These are phyloP conservation scores for Plutomurus gul DNA, from an alignment of 1,140 invertebrate species.

Conservation along the genomic window DNA sequence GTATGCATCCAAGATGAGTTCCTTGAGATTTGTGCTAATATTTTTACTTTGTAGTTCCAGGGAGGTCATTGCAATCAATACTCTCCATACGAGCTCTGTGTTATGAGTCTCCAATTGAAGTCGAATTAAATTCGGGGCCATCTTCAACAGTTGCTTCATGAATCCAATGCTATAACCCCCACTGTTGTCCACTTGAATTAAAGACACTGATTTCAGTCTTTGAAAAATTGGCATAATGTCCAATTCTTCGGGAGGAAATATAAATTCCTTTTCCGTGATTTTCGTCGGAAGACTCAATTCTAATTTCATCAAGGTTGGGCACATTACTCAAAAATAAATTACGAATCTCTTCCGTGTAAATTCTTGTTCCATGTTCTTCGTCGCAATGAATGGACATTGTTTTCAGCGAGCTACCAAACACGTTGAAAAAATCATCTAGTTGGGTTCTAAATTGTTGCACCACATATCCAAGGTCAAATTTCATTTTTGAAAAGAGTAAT, in stretches of 20 bases:
- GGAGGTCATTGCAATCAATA: constrained; percentile 13
- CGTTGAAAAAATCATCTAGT: constrained; percentile 1
- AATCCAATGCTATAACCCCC: constrained; percentile 34
- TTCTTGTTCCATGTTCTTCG: constrained; percentile 16
- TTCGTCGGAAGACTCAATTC: constrained; percentile 36
- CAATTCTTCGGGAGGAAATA: constrained; percentile 6
- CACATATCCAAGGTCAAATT: constrained; percentile 17
- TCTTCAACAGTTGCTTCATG: constrained; percentile 24
- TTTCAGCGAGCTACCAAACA: neutral
- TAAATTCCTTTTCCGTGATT: constrained; percentile 28
- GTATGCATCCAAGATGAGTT: constrained; percentile 33
- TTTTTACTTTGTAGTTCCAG: constrained; percentile 15
- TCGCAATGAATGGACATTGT: constrained; percentile 32
- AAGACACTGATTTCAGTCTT: neutral
- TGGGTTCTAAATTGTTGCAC: constrained; percentile 17
- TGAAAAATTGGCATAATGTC: neutral
- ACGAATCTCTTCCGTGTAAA: constrained; percentile 35
- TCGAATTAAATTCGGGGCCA: neutral
- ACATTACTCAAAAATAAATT: constrained; percentile 32
- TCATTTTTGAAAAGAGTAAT: constrained; percentile 13
- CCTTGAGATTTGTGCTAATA: neutral
- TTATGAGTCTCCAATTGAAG: constrained; percentile 32
- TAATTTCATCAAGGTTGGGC: neutral
- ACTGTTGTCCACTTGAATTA: constrained; percentile 12
- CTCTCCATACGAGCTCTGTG: constrained; percentile 18